Evolutionary conservation across 2,888 invertebrate genomes (phyloP).

Genomic region (Trimorus sp.): DNA sequence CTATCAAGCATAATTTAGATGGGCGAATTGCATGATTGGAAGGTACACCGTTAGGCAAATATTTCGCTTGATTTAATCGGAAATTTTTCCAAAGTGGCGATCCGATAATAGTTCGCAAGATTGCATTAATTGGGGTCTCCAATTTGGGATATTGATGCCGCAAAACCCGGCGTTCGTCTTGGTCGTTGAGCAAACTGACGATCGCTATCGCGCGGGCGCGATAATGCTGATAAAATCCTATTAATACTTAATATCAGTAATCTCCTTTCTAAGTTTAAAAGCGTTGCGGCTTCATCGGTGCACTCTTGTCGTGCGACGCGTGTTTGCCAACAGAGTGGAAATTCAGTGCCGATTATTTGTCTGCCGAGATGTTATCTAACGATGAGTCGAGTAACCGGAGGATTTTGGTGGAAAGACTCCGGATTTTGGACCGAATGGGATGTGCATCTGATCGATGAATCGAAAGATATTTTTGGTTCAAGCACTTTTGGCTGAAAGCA

Average conservation of each 20-base stretch:
- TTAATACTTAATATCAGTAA: conserved; percentile 40
- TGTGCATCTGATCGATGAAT: too few relatives aligned
- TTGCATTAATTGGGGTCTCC: conserved; percentile 12
- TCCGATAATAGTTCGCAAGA: too few relatives aligned
- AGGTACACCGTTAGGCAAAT: too few relatives aligned
- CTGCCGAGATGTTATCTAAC: conserved; percentile 25
- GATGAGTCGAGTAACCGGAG: conserved; percentile 15
- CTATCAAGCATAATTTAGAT: too few relatives aligned
- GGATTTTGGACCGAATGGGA: too few relatives aligned
- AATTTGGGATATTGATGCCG: conserved; percentile 16
- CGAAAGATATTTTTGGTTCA: too few relatives aligned
- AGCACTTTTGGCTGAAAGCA: too few relatives aligned
- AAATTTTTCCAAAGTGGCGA: too few relatives aligned
- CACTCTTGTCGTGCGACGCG: conserved; percentile 9
- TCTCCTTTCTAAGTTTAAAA: conserved; percentile 24
- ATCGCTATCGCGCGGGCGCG: conserved; percentile 29
- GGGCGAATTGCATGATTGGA: too few relatives aligned
- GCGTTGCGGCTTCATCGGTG: conserved; percentile 20
- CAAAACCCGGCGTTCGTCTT: not conserved
- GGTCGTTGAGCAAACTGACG: conserved; percentile 24
- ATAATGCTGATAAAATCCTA: conserved; percentile 47
- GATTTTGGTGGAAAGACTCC: conserved; percentile 19
- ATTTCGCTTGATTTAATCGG: too few relatives aligned
- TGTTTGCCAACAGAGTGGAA: conserved; percentile 10
- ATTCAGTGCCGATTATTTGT: conserved; percentile 30